phyloP scores from a whole-genome alignment of 2,113 vertebrate species.

The Callaeas wilsoni region DNA sequence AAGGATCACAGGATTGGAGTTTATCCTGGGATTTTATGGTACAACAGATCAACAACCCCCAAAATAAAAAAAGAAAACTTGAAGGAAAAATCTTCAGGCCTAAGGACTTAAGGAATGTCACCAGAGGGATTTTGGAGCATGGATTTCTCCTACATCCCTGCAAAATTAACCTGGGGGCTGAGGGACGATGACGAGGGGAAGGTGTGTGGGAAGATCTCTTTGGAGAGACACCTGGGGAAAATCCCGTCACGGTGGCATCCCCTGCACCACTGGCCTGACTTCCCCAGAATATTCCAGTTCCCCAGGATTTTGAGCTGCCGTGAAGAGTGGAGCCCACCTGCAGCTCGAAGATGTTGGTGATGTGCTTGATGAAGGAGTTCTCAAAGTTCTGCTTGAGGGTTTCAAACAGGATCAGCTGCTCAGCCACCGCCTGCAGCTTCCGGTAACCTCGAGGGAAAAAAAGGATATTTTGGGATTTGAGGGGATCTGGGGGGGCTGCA shows the following conservation, averaged over 20 bases:
- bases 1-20: not conserved
- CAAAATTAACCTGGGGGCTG: not conserved
- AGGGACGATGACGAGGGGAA: not conserved
- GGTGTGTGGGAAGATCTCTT: not conserved
- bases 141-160: not conserved
- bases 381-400: conserved; percentile 57
- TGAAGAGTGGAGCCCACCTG: not conserved
- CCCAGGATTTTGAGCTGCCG: not conserved
- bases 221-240: not conserved
- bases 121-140: not conserved
- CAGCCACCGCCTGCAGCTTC: conserved; percentile 45
- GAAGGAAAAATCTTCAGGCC: not conserved
- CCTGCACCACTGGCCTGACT: accelerated
- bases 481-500: not conserved
- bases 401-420: conserved; percentile 61
- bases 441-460: not conserved
- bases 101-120: not conserved
- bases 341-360: not conserved
- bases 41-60: not conserved
- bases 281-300: not conserved
- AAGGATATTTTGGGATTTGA: not conserved
- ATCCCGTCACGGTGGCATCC: not conserved
- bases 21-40: not conserved
- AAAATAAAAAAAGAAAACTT: not conserved
- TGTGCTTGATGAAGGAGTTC: conserved; percentile 15